phyloP scores from a whole-genome alignment of 2,888 invertebrate species.

The Dioctria linearis region DNA sequence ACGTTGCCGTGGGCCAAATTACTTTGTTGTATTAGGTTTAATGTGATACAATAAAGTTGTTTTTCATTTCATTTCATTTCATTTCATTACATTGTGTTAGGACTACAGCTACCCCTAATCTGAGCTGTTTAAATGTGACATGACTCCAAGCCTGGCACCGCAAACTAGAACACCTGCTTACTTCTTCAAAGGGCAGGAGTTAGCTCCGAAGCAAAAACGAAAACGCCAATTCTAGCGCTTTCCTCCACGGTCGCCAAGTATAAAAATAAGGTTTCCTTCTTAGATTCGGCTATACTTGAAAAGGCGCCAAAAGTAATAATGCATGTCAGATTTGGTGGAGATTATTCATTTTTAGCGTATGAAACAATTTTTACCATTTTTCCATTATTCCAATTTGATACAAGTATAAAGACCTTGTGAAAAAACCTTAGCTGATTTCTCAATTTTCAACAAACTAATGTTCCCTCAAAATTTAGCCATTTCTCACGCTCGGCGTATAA shows the following conservation, averaged over 20 bases:
- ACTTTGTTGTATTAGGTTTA: too few species aligned
- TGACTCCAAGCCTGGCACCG: too few species aligned
- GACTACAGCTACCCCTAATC: too few species aligned
- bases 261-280: slow-evolving; percentile 79
- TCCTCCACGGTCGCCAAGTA: slow-evolving; percentile 86
- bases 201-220: too few species aligned
- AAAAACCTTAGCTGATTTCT: slow-evolving; percentile 69
- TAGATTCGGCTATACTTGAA: slow-evolving; percentile 72
- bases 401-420: slow-evolving; percentile 68
- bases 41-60: too few species aligned
- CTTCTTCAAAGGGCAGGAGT: too few species aligned
- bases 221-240: slow-evolving; percentile 87
- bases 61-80: too few species aligned
- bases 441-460: slow-evolving; percentile 65
- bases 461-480: slow-evolving; percentile 49
- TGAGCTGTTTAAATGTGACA: too few species aligned
- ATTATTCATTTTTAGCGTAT: slow-evolving; percentile 67
- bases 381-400: slow-evolving; percentile 67
- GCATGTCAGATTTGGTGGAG: slow-evolving; percentile 69
- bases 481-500: slow-evolving; percentile 78
- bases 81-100: too few species aligned
- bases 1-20: too few species aligned
- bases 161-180: too few species aligned
- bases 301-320: slow-evolving; percentile 66
- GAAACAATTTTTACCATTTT: slow-evolving; percentile 67